Base-by-base conservation (phyloP, 2,797 vertebrate species). In the Coregonus sp. region DNA sequence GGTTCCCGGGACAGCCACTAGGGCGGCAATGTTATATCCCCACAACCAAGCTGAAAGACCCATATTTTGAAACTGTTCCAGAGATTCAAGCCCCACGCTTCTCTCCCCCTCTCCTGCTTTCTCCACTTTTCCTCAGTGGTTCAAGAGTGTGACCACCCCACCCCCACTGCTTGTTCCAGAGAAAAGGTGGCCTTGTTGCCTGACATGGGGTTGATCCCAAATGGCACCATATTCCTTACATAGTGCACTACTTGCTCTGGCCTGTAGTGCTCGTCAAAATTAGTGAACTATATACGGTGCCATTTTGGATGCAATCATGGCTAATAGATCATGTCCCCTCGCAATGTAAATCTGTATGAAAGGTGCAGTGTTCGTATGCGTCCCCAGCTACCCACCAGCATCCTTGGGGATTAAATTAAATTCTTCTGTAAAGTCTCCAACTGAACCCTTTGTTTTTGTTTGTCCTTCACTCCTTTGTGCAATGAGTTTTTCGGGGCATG, bases 291-390 rank as follows among this genome's bases (percentile, higher is more conserved):
- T 47, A 63, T 63, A 11, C 25, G 1, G 56, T 61, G 18, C 6
- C 1, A 20, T 61, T 61, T 20, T n/a, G 56, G 59, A 63, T 11
- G 59, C 59, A 16, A 61, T 1, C 59, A 61, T 61, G n/a, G 7
- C 59, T 61, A 11, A 61, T 20, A 9, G 18, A 88, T 87, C 88
- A 80, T 88, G 83, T 85, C 66, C 80, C 81, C 74, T 80, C 65
- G 61, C 83, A 77, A 75, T 92, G 92, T 93, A 92, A 91, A 92
- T 89, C 89, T 93, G 86, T 90, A 87, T 92, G 92, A 47, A 47
- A 47, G 40, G 9, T 87, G 84, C 84, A 90, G 91, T 91, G 90
- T 92, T 91, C 92, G 90, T 91, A 89, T 79, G 80, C 0, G 9
- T 86, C 82, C 89, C 87, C 87, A 81, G 20, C n/a, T 7, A 47